Conservation (phyloP, 2,888 invertebrate genomes). For the Caenorhabditis angaria region DNA sequence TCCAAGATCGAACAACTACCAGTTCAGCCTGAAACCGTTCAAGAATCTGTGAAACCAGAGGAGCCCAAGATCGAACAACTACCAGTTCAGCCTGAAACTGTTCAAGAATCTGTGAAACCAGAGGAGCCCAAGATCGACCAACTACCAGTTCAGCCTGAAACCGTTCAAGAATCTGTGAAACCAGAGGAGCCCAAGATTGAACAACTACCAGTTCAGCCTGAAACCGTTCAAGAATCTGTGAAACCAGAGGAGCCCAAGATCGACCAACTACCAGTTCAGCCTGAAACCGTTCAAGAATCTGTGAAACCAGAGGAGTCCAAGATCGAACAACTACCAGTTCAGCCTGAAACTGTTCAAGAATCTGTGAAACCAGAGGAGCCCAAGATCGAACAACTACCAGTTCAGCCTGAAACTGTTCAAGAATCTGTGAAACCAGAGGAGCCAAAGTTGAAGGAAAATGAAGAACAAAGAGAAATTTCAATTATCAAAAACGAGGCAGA, state of each 20-base stretch:
- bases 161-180: background rate
- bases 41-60: constrained; percentile 30
- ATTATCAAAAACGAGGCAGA: background rate
- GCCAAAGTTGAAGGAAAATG: constrained; percentile 12
- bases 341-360: background rate
- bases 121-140: constrained; percentile 10
- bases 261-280: background rate
- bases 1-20: constrained; percentile 3
- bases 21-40: constrained; percentile 5
- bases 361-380: background rate
- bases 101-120: constrained; percentile 15
- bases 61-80: constrained; percentile 2
- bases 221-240: background rate
- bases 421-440: constrained; percentile 13
- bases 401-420: constrained; percentile 6
- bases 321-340: constrained; percentile 12
- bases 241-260: background rate
- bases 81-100: constrained; percentile 7
- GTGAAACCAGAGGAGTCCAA: constrained; percentile 8
- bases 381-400: constrained; percentile 10
- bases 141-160: background rate
- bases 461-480: background rate
- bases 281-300: background rate
- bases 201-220: background rate
- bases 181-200: constrained; percentile 8